Conservation (phyloP, 2,797 vertebrate species). For the Pitangus sulphuratus region DNA sequence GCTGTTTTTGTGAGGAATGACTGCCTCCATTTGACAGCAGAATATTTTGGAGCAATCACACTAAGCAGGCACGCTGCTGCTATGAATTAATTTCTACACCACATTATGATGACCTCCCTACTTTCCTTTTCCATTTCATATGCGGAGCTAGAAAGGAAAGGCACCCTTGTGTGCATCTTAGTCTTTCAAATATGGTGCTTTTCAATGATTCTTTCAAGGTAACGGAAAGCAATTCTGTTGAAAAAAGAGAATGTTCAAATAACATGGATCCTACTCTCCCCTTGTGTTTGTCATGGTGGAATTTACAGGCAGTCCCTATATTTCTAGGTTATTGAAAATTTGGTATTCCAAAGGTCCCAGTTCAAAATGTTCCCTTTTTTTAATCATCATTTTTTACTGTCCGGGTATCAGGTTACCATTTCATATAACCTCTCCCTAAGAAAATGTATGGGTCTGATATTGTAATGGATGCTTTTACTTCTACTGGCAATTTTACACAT, state of each 20-base stretch:
- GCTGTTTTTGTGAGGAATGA: slow-evolving; percentile 43
- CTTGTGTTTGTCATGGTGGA: neutral
- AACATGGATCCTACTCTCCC: neutral
- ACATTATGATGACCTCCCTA: neutral
- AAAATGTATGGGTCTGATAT: neutral
- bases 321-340: neutral
- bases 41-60: neutral
- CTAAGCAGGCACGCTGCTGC: neutral
- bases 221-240: neutral
- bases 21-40: slow-evolving; percentile 45
- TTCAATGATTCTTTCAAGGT: neutral
- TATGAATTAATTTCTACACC: neutral
- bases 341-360: neutral
- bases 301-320: neutral
- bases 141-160: neutral
- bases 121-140: neutral
- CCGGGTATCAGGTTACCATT: neutral
- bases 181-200: slow-evolving; percentile 4
- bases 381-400: neutral
- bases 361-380: neutral
- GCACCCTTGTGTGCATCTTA: neutral
- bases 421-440: neutral
- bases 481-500: neutral
- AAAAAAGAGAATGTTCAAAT: neutral
- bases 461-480: neutral